Evolutionary conservation across 2,113 vertebrate species (phyloP).

Genomic region (Lagopus leucura): DNA sequence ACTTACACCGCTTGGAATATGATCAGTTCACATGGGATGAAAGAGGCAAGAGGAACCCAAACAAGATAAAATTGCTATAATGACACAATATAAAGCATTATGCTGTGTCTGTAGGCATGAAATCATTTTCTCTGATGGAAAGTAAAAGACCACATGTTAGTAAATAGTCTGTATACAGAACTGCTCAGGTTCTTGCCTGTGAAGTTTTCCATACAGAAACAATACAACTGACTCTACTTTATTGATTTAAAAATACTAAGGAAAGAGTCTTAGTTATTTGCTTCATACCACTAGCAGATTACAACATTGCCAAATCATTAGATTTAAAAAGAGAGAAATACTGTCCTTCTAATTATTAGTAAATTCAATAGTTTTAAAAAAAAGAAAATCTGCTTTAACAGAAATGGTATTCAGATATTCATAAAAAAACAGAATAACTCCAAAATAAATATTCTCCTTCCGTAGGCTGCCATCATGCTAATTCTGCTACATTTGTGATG

Average conservation of each 20-base stretch:
- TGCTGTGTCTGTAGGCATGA: background rate
- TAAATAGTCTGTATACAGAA: background rate
- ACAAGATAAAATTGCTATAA: background rate
- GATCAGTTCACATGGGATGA: background rate
- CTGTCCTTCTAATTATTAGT: background rate
- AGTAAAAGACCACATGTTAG: background rate
- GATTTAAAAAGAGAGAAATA: background rate
- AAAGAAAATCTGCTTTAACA: background rate
- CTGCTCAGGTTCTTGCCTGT: background rate
- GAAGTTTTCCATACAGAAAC: background rate
- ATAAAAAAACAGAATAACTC: background rate
- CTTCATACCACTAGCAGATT: background rate
- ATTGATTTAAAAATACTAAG: background rate
- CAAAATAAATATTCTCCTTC: background rate
- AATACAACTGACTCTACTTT: background rate
- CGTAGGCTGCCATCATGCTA: background rate
- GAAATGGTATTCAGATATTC: background rate
- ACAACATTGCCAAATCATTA: background rate
- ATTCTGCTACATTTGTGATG: constrained; percentile 8
- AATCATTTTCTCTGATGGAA: background rate
- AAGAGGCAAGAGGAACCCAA: background rate
- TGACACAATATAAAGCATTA: background rate
- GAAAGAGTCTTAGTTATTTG: background rate
- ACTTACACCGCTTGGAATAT: background rate
- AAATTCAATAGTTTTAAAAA: background rate